Evolutionary conservation across 2,888 invertebrate species (phyloP).

Genomic region (Polydesmus complanatus): DNA sequence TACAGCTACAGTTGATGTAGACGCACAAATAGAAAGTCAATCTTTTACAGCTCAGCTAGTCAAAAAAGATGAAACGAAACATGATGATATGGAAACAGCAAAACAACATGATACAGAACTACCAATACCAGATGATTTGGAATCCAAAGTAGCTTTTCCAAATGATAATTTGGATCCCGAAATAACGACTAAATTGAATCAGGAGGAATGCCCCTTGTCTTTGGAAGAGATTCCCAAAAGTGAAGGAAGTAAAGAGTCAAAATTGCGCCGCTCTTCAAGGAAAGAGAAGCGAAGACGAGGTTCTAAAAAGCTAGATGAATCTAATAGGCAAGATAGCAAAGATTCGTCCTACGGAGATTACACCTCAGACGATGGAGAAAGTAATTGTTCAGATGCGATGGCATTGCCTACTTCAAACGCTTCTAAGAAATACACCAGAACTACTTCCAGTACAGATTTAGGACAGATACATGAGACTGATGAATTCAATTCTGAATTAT

Average conservation of each 20-base stretch:
- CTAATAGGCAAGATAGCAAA: constrained; percentile 4
- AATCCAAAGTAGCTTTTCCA: not conserved
- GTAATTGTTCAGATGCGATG: not conserved
- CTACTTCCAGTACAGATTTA: constrained; percentile 8
- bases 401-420: not conserved
- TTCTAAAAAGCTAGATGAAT: constrained; percentile 11
- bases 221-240: constrained; percentile 11
- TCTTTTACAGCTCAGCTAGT: not conserved
- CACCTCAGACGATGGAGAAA: constrained; percentile 9
- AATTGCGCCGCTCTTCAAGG: constrained; percentile 4
- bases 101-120: not conserved
- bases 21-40: not conserved
- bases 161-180: not conserved
- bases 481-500: not conserved
- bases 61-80: not conserved
- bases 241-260: constrained; percentile 10
- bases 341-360: constrained; percentile 10
- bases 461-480: constrained; percentile 10
- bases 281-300: constrained; percentile 8
- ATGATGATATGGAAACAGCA: not conserved
- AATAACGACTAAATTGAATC: not conserved
- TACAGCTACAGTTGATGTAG: not conserved
- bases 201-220: not conserved
- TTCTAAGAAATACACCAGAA: constrained; percentile 2
- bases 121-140: not conserved